Base-by-base conservation (phyloP, 2,113 vertebrate genomes). In the Bolborhynchus lineola region DNA sequence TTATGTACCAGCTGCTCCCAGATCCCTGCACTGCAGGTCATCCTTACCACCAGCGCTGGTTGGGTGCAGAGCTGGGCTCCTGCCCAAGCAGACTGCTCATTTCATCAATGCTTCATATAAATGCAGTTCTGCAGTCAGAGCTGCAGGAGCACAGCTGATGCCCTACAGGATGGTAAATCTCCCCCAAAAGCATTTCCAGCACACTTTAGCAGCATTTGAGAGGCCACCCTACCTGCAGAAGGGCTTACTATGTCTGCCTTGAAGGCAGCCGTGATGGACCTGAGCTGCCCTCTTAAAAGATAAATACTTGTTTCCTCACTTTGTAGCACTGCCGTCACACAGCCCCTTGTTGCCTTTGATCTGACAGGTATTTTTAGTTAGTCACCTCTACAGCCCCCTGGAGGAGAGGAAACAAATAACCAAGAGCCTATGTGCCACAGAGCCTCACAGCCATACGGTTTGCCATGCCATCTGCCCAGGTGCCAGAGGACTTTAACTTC, bases 41-140 rank as follows among this genome's bases (percentile, higher is more conserved):
- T 63, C 85, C 89, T 62, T 78, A 63, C 53, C 59, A 83, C 24
- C 0, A 0, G 24, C 4, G n/a, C 49, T 39, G 67, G 52, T 63
- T 79, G 2, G 0, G n/a, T 1, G 2, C 64, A 76, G 88, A 76
- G 57, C 18, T 3, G 1, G 26, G 26, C 26, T 82, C 28, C 53
- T 15, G 14, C 60, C 35, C 31, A 17, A 41, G 53, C 41, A 88
- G 72, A 39, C 20, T 0, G 1, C 10, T 63, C 60, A 31, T 42
- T 84, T 44, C 4, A 2, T 29, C n/a, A 42, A 2, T 28, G 50
- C 26, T 65, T 47, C 14, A 0, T 7, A 47, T 2, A 12, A 72
- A 39, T 3, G 1, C 16, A 11, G 5, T 7, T 52, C 33, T 41
- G 35, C 62, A 82, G 59, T 16, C 63, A 44, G 42, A 37, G 46